Conservation (phyloP, 2,113 vertebrate species). For the Lepus europaeus region DNA sequence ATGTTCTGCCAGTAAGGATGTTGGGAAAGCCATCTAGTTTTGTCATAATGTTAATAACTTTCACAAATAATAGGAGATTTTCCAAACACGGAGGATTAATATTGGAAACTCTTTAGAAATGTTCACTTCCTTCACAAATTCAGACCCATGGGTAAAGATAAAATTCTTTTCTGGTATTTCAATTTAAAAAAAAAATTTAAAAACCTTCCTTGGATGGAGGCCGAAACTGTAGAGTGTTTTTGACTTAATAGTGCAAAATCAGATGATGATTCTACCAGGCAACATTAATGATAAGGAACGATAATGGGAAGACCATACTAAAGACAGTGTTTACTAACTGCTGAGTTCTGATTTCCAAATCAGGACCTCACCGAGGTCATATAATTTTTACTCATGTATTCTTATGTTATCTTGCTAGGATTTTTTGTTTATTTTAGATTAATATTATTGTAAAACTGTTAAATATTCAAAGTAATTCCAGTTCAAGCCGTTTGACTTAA, state of each 20-base stretch:
- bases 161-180: conserved; percentile 31
- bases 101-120: not conserved
- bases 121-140: conserved; percentile 24
- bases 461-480: not conserved
- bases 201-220: not conserved
- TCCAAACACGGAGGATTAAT: not conserved
- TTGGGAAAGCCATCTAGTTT: conserved; percentile 14
- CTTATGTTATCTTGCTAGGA: not conserved
- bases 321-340: not conserved
- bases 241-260: not conserved
- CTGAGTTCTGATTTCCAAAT: not conserved
- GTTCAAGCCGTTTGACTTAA: not conserved
- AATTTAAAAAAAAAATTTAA: conserved; percentile 2
- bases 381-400: not conserved
- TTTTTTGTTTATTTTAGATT: conserved; percentile 23
- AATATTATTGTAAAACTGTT: conserved; percentile 24
- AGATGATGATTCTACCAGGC: not conserved
- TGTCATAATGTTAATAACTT: conserved; percentile 49
- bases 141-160: not conserved
- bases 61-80: conserved; percentile 49
- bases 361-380: not conserved
- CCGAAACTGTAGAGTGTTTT: not conserved
- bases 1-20: conserved; percentile 31
- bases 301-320: not conserved
- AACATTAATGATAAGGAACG: not conserved